Conservation (phyloP, 2,113 vertebrate species). For the Nannobrachium achirus region DNA sequence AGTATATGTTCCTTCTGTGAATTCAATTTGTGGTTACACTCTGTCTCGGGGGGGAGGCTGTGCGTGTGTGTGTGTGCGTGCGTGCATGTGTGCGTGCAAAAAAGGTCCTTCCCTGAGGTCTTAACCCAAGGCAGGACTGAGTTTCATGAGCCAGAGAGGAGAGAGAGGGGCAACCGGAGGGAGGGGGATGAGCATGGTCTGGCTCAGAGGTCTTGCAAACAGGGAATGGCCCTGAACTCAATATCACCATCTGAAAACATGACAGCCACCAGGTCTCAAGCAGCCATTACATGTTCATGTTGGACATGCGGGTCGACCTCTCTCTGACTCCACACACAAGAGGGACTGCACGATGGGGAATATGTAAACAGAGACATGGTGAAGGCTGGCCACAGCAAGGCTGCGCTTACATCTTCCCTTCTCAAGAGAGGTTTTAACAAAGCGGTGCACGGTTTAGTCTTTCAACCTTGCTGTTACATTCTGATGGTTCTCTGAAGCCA, state of each 20-base stretch:
- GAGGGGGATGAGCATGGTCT: slow-evolving; percentile 23
- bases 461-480: slow-evolving; percentile 24
- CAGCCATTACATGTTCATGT: slow-evolving; percentile 2
- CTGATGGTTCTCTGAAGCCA: slow-evolving; percentile 28
- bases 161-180: slow-evolving; percentile 5
- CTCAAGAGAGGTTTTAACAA: neutral
- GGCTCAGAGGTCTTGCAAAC: slow-evolving; percentile 39
- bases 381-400: neutral
- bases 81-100: neutral
- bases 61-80: too few relatives aligned
- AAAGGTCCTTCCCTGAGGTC: slow-evolving; percentile 32
- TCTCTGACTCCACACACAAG: neutral
- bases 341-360: neutral
- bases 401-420: neutral
- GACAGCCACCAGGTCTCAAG: slow-evolving; percentile 1
- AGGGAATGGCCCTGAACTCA: slow-evolving; percentile 23
- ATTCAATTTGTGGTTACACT: slow-evolving; percentile 62
- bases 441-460: neutral
- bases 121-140: slow-evolving; percentile 19
- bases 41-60: slow-evolving; percentile 8
- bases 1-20: slow-evolving; percentile 48
- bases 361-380: neutral
- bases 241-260: slow-evolving; percentile 24
- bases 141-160: slow-evolving; percentile 45
- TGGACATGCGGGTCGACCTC: slow-evolving; percentile 6